Percentiles rank a stretch among this genome's conserved stretches.
Conservation (phyloP, 2,113 vertebrate species). For the Plectropomus leopardus region DNA sequence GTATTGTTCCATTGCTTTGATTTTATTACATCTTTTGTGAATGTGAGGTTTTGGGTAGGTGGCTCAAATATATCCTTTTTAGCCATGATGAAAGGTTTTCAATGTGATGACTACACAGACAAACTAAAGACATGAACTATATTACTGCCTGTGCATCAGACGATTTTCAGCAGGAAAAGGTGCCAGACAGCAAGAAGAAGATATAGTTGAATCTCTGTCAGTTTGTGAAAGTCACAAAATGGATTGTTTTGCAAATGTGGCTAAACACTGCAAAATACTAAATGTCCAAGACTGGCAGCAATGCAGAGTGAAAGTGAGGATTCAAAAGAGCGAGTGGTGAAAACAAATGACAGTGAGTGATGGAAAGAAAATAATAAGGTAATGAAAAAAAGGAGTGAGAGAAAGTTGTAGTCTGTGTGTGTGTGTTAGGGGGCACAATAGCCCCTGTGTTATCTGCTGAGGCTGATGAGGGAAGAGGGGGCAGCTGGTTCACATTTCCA, state of each 20-base stretch:
- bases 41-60: background rate
- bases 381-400: conserved; percentile 11
- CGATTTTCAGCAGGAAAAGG: background rate
- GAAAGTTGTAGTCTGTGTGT: conserved; percentile 22
- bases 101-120: background rate
- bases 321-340: conserved; percentile 6
- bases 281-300: background rate
- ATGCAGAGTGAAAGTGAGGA: background rate
- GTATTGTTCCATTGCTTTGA: background rate
- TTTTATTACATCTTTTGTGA: no score
- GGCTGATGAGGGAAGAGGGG: conserved; percentile 57
- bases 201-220: background rate
- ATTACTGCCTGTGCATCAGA: background rate
- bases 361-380: conserved; percentile 14
- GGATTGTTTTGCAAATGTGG: conserved; percentile 6
- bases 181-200: background rate
- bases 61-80: background rate
- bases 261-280: background rate
- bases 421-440: conserved; percentile 65
- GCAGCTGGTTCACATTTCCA: conserved; percentile 83
- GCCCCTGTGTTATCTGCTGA: conserved; percentile 72
- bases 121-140: background rate
- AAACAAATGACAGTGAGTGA: conserved; percentile 10
- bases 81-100: background rate
- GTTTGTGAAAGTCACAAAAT: background rate